Conservation (phyloP, 2,888 invertebrate genomes). For the Tenodera sinensis region DNA sequence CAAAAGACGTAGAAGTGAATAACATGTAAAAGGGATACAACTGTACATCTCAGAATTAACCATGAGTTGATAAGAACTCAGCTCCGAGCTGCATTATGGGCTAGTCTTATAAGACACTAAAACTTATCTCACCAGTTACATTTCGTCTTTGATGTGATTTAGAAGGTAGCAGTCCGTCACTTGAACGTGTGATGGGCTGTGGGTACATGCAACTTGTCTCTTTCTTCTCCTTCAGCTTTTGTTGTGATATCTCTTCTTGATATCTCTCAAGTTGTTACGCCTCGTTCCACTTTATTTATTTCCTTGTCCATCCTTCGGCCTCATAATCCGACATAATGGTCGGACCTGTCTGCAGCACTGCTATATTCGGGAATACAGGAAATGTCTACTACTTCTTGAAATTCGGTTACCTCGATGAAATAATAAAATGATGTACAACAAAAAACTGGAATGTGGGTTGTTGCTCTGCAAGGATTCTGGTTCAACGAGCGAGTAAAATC, state of each 20-base stretch:
- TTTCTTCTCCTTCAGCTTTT: neutral
- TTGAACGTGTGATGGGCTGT: neutral
- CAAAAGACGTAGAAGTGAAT: too few species aligned
- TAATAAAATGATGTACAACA: neutral
- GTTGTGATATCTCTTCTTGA: neutral
- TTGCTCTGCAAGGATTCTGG: neutral
- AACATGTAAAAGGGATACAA: too few species aligned
- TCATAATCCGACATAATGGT: neutral
- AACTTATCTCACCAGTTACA: too few species aligned
- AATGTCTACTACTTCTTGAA: neutral
- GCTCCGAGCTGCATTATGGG: too few species aligned
- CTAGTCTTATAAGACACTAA: too few species aligned
- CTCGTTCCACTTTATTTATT: neutral
- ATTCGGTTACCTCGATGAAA: neutral
- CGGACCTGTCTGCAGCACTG: neutral
- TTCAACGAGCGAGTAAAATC: neutral
- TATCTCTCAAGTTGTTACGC: neutral
- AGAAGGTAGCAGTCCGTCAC: neutral
- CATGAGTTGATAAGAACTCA: too few species aligned
- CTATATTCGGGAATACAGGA: neutral
- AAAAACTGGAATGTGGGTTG: neutral
- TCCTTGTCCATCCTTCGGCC: neutral
- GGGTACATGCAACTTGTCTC: too few species aligned
- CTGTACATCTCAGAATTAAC: too few species aligned
- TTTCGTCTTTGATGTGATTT: too few species aligned